Evolutionary conservation across 2,888 invertebrate species (phyloP), one percentile per base, ranked within the genome.

Genomic region (Pseudanteris insignis): DNA sequence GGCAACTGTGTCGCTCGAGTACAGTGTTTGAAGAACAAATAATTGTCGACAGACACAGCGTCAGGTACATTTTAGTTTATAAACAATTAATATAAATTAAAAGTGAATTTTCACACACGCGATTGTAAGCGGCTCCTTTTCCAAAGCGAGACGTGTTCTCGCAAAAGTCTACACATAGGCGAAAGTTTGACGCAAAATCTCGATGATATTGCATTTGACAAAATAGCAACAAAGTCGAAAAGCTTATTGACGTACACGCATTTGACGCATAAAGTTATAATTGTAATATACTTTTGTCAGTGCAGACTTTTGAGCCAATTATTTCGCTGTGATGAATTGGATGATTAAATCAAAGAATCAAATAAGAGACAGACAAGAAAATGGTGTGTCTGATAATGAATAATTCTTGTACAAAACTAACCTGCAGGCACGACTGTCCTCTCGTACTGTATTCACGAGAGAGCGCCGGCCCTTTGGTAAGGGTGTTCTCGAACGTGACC

Each of bases 401-500:
- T 69, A 65, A 71, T 70, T 69, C 69, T 68, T 74, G 69, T 72
- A 69, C 67, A 74, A 71, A 76, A 81, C 81, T 81, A 77, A 80
- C 80, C 81, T 81, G 74, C 71, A 76, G 78, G 74, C 74, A 72
- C 74, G 71, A 68, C 66, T 70, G 70, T 70, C 65, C 67, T 69
- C 77, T 73, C 72, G 67, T 43, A 47, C 36, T 36, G 71, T 67
- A 75, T 80, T 81, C 81, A 83, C 79, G 86, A 89, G 86, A 90
- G 91, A 89, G 84, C 83, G 84, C 89, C 89, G 85, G 93, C 91
- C 88, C 95, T 93, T 88, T 94, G 94, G 89, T 96, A 96, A 84
- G 96, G 96, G 89, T 96, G 95, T 85, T 95, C 94, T 88, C 96
- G 88, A 84, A 90, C 87, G 84, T 91, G 89, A 85, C 90, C 88